These are phyloP conservation scores for Pagrus major DNA, from an alignment of 2,113 vertebrate genomes.

Conservation along the genomic window DNA sequence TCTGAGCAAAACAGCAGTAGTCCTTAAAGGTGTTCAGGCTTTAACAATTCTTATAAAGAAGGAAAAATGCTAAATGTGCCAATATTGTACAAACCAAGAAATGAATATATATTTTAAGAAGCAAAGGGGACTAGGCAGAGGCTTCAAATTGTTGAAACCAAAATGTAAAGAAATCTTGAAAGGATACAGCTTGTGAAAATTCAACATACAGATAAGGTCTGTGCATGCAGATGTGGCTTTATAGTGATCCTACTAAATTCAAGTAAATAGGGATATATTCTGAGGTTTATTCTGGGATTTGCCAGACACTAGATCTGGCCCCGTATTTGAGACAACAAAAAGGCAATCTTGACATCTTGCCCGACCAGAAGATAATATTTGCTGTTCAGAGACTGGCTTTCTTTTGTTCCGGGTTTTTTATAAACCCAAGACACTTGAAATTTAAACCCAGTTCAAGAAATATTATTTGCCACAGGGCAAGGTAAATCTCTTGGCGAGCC, in stretches of 20 bases:
- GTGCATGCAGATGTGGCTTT: conserved; percentile 66
- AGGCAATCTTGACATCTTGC: conserved; percentile 88
- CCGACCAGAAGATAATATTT: conserved; percentile 87
- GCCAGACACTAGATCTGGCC: conserved; percentile 75
- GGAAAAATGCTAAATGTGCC: conserved; percentile 5
- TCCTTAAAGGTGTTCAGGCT: conserved; percentile 5
- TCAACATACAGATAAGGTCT: conserved; percentile 34
- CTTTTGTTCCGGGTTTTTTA: conserved; percentile 87
- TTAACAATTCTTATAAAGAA: conserved; percentile 1
- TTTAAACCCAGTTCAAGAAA: conserved; percentile 89
- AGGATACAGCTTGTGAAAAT: conserved; percentile 26
- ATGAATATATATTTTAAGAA: neutral
- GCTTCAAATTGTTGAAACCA: neutral
- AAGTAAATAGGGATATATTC: conserved; percentile 80
- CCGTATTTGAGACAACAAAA: conserved; percentile 86
- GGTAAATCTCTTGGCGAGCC: conserved; percentile 88
- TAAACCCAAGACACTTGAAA: conserved; percentile 89
- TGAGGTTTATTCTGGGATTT: conserved; percentile 83
- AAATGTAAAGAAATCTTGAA: conserved; percentile 7
- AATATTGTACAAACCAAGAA: conserved; percentile 1
- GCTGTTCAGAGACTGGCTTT: conserved; percentile 85
- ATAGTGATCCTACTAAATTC: conserved; percentile 66
- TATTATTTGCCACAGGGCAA: conserved; percentile 89
- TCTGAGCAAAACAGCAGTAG: conserved; percentile 3
- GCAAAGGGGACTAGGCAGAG: neutral